Percentiles rank a stretch among this genome's conserved stretches.
Conservation (phyloP, 2,888 invertebrate species). For the Oxycera nigricornis region DNA sequence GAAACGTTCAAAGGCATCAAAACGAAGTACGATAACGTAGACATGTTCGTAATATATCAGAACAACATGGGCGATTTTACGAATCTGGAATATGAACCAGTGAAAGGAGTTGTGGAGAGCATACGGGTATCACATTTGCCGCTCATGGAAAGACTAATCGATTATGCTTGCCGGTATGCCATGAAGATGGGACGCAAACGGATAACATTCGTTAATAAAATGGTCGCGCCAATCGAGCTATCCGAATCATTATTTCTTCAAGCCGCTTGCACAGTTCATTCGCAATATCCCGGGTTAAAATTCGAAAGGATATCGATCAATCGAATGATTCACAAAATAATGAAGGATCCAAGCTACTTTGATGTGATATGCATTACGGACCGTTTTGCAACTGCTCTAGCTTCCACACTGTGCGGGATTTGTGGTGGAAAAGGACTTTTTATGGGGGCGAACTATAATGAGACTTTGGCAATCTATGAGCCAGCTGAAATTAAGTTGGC, state of each 20-base stretch:
- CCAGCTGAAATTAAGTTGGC: conserved; percentile 50
- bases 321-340: conserved; percentile 38
- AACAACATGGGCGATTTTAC: conserved; percentile 54
- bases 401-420: conserved; percentile 52
- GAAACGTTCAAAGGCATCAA: conserved; percentile 53
- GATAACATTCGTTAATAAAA: conserved; percentile 53
- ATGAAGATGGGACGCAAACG: conserved; percentile 47
- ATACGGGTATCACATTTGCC: conserved; percentile 49
- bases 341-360: conserved; percentile 51
- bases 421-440: conserved; percentile 56
- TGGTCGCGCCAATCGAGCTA: background rate
- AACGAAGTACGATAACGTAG: conserved; percentile 49
- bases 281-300: background rate
- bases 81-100: conserved; percentile 56
- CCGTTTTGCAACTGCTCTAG: conserved; percentile 54
- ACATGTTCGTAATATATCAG: conserved; percentile 53
- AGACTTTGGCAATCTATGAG: conserved; percentile 55
- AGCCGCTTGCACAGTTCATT: background rate
- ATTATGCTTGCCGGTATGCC: conserved; percentile 51
- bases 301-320: background rate
- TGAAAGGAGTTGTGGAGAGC: conserved; percentile 55
- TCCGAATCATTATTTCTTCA: background rate
- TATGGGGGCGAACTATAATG: conserved; percentile 52
- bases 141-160: conserved; percentile 49
- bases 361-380: conserved; percentile 54